Conservation (phyloP, 1,140 invertebrate species). For the Platorchestia sp. region DNA sequence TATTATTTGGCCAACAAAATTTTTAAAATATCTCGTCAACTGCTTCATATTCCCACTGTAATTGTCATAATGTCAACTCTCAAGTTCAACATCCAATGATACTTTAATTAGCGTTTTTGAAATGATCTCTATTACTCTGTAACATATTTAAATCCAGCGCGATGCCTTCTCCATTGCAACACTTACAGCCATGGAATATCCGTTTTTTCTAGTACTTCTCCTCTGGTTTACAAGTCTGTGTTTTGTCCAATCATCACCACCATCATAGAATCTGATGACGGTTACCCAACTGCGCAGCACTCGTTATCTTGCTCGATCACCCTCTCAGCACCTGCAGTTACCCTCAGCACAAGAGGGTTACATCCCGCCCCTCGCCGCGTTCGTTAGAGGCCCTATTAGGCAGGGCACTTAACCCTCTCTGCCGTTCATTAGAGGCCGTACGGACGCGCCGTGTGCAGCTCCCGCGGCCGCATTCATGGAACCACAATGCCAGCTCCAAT, state of each 20-base stretch:
- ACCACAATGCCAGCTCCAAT: neutral
- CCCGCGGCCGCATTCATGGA: neutral
- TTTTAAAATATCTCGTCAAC: no score
- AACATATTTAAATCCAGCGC: neutral
- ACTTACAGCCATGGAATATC: neutral
- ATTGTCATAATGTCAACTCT: no score
- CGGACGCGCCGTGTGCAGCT: neutral
- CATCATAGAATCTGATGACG: neutral
- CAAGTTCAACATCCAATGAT: no score
- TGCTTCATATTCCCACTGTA: no score
- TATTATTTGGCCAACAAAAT: no score
- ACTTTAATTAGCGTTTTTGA: no score
- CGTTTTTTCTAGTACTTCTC: neutral
- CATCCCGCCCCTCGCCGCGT: neutral
- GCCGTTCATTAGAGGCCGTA: neutral
- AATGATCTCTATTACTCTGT: neutral
- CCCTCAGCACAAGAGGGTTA: neutral
- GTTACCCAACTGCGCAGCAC: neutral
- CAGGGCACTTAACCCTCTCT: neutral
- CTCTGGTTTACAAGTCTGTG: neutral
- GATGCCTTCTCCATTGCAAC: neutral
- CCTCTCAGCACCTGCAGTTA: neutral
- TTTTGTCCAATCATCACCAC: neutral
- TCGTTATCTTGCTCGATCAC: neutral
- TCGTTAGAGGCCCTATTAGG: neutral